Base-by-base conservation (phyloP, 2,113 vertebrate genomes). In the Petromus typicus region DNA sequence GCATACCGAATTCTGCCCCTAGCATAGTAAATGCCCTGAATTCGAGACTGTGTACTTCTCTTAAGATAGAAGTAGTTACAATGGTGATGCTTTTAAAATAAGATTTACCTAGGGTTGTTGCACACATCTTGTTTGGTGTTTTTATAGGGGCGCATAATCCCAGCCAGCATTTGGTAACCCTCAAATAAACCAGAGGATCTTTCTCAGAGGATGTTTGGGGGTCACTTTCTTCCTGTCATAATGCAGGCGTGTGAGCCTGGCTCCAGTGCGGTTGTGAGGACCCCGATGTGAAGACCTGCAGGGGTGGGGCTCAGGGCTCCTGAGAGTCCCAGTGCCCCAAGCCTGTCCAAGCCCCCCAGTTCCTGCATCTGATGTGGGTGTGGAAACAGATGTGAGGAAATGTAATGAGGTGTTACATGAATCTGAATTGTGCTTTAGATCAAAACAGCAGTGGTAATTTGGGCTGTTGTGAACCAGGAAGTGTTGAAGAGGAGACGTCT, bases 241-340 rank as follows among this genome's bases (percentile, higher is more conserved):
- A 45, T 40, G 6, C 30, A 73, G 86, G 5, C 17, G 3, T 11
- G 7, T 34, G 30, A 37, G 51, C 27, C n/a, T 6, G 10, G 43
- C 63, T 30, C 0, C 40, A 11, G 7, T 16, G 1, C 22, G 22
- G 5, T 12, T 56, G 2, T 0, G 56, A 51, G 79, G 37, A n/a
- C 34, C 5, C 22, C 37, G 1, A 25, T 13, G 13, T 17, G 32
- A 51, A 66, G 10, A 7, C 18, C 20, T 80, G 40, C 4, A 10
- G 79, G 34, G 64, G 2, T 40, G 45, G 32, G 67, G 7, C 4
- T 32, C 40, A 22, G 40, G 43, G 30, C 27, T 59, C 54, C 54
- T 2, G 30, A 48, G n/a, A 43, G 57, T 32, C 25, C 20, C 57
- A n/a, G 34, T 18, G 7, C 8, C 67, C 10, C 23, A 20, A 0